Conservation (phyloP, 2,797 vertebrate species). For the Anisognathus igniventris region DNA sequence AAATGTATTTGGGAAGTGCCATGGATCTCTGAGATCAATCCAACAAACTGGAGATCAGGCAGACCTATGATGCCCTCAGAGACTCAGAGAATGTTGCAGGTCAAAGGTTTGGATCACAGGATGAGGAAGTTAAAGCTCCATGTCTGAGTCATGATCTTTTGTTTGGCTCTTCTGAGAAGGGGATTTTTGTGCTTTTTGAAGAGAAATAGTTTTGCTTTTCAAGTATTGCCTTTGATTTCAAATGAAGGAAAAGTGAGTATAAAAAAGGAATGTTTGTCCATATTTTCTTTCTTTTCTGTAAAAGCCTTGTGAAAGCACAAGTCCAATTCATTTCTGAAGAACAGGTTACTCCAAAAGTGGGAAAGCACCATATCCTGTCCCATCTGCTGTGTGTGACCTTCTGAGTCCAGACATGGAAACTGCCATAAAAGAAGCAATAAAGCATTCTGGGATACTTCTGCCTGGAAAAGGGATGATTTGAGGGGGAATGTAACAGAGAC, state of each 20-base stretch:
- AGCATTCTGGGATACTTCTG: neutral
- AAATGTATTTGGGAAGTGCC: neutral
- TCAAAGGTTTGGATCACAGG: neutral
- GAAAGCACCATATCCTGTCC: neutral
- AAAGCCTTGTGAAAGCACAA: neutral
- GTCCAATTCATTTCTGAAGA: neutral
- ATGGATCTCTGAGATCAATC: neutral
- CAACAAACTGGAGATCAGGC: neutral
- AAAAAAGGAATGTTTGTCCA: neutral
- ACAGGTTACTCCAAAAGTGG: neutral
- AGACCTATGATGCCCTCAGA: neutral
- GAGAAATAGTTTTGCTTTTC: slow-evolving; percentile 17
- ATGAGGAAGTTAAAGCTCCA: slow-evolving; percentile 11
- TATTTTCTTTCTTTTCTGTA: neutral
- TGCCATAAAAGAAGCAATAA: neutral
- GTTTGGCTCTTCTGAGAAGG: neutral
- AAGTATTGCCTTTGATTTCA: neutral
- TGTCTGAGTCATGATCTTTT: neutral
- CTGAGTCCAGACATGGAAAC: neutral
- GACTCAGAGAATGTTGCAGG: neutral
- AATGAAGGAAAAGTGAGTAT: neutral
- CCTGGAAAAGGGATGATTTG: neutral
- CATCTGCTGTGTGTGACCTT: neutral
- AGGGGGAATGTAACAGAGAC: neutral
- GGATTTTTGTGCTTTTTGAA: neutral